These are phyloP conservation scores for Circaetus gallicus DNA, from an alignment of 2,113 vertebrate genomes.

Conservation along the genomic window DNA sequence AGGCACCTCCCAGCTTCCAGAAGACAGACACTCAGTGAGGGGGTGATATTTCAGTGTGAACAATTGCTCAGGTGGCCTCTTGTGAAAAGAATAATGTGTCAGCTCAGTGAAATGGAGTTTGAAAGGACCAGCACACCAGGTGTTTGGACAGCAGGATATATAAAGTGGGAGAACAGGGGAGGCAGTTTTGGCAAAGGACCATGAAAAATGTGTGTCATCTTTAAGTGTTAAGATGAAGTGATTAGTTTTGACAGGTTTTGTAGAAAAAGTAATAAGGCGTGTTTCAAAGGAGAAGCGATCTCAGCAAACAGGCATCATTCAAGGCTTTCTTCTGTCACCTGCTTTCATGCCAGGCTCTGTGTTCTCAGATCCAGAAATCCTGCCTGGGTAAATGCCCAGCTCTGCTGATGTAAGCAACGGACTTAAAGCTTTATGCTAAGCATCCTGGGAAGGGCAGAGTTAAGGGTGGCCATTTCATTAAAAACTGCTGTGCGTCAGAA, in stretches of 20 bases:
- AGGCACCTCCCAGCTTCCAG: neutral
- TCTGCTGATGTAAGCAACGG: neutral
- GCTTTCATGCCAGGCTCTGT: neutral
- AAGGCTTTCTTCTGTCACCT: neutral
- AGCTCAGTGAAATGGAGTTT: neutral
- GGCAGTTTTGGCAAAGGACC: neutral
- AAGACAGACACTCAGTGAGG: fast-evolving
- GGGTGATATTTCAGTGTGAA: neutral
- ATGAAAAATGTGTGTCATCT: fast-evolving
- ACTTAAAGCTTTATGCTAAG: neutral
- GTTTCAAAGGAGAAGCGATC: neutral
- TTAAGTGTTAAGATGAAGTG: neutral
- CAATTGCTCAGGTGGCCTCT: neutral
- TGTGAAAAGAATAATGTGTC: fast-evolving
- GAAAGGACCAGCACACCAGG: neutral
- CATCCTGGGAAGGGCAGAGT: neutral
- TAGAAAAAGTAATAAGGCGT: neutral
- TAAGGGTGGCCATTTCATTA: neutral
- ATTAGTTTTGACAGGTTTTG: neutral
- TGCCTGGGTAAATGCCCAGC: neutral
- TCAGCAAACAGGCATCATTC: neutral
- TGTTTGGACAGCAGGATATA: neutral
- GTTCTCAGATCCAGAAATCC: neutral
- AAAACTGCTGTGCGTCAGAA: neutral
- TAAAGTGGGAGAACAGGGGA: neutral